Evolutionary conservation across 2,113 vertebrate genomes (phyloP), one percentile per base, ranked within the genome.

Genomic region (Entosphenus tridentatus): DNA sequence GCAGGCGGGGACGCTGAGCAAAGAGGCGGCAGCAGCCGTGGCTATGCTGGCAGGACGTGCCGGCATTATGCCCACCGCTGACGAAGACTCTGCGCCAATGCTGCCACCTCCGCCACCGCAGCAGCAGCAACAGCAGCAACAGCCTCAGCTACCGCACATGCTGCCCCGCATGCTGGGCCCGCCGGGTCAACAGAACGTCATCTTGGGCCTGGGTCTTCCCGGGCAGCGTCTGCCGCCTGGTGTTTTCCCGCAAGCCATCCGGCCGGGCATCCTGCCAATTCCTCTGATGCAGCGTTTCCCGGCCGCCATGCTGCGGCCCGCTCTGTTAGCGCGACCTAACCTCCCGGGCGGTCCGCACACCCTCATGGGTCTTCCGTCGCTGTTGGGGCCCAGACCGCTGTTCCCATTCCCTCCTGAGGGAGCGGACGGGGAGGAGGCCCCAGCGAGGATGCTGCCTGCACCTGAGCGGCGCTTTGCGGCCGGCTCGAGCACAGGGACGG

Each of bases 241-340:
- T 1, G n/a, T 18, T n/a, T 18, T 18, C 21, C 62, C 62, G 21
- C 62, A 65, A 9, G 62, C n/a, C 3, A 9, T 65, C n/a, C 62
- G n/a, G 62, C 62, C n/a, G 8, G 62, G 62, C 10, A 9, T 65
- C n/a, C 62, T 65, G 62, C 62, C 62, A 10, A 16, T 65, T n/a
- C 62, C 62, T 65, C 62, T 65, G 62, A 21, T 65, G n/a, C 62
- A 65, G n/a, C 62, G 62, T 21, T 65, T 65, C 21, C 62, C 62
- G 21, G n/a, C 62, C 21, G 62, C n/a, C 62, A 65, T 65, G n/a
- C 62, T 65, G n/a, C n/a, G 62, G 21, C 62, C 62, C 21, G 62
- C n/a, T 16, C 2, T 65, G 62, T 16, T 65, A 16, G n/a, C 62
- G 8, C n/a, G 62, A 10, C 62, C 62, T 16, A 11, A 18, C 21